Percentiles rank a stretch among this genome's conserved stretches.
phyloP scores from a whole-genome alignment of 2,113 vertebrate genomes.

The Aleadryas rufinucha region DNA sequence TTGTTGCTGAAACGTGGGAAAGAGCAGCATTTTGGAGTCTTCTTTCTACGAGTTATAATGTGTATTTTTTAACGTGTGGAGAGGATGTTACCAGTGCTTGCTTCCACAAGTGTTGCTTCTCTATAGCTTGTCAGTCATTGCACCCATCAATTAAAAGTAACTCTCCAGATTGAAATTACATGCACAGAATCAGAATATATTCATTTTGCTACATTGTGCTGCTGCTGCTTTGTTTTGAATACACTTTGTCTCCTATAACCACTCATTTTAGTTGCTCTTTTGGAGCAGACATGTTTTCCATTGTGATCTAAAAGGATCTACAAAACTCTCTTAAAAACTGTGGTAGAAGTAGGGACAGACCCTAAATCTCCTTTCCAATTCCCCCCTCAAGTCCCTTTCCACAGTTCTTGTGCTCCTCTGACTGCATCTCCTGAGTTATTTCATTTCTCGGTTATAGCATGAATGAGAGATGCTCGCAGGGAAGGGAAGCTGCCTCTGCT shows the following conservation, averaged over 20 bases:
- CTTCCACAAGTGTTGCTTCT: neutral
- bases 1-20: neutral
- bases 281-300: neutral
- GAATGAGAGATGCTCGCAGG: neutral
- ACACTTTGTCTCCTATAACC: neutral
- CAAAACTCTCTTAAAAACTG: neutral
- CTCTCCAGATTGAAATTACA: neutral
- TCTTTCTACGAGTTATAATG: neutral
- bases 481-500: neutral
- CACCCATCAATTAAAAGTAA: neutral
- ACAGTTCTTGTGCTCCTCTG: neutral
- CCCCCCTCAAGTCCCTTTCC: neutral
- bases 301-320: neutral
- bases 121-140: neutral
- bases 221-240: neutral
- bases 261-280: neutral
- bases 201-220: neutral
- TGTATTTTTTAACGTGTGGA: neutral
- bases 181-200: neutral
- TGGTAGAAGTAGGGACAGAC: neutral
- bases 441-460: neutral
- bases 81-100: neutral
- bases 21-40: neutral
- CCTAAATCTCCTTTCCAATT: neutral
- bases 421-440: neutral